Evolutionary conservation across 2,797 vertebrate genomes (phyloP).

Genomic region (Zenarchopterus dispar): DNA sequence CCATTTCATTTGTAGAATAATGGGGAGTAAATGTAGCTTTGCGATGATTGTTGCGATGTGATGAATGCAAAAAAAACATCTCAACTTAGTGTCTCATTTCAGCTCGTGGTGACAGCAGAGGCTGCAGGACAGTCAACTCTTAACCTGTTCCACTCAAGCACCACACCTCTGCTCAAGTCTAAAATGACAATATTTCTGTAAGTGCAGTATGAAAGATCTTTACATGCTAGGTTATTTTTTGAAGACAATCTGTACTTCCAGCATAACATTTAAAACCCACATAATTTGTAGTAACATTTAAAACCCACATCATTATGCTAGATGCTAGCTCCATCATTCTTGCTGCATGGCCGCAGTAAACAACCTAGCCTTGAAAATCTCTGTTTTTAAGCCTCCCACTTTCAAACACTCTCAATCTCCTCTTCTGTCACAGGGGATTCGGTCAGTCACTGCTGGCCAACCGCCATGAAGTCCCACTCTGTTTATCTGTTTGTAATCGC

Average conservation of each 20-base stretch:
- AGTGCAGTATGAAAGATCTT: neutral
- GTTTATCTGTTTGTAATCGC: constrained; percentile 78
- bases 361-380: constrained; percentile 64
- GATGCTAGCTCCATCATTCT: constrained; percentile 46
- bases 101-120: neutral
- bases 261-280: constrained; percentile 24
- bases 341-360: constrained; percentile 59
- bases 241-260: constrained; percentile 19
- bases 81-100: neutral
- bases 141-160: neutral
- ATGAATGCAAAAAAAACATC: neutral
- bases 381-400: constrained; percentile 59
- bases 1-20: no score
- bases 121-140: neutral
- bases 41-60: neutral
- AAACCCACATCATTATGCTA: constrained; percentile 21
- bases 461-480: constrained; percentile 65
- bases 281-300: no score
- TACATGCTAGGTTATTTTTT: neutral
- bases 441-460: constrained; percentile 53
- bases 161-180: neutral
- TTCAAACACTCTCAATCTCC: constrained; percentile 71
- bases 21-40: neutral
- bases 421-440: constrained; percentile 65
- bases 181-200: constrained; percentile 2